Percentiles rank a stretch among this genome's conserved stretches.
phyloP scores from a whole-genome alignment of 2,797 vertebrate species.

The Mastacembelus armatus region DNA sequence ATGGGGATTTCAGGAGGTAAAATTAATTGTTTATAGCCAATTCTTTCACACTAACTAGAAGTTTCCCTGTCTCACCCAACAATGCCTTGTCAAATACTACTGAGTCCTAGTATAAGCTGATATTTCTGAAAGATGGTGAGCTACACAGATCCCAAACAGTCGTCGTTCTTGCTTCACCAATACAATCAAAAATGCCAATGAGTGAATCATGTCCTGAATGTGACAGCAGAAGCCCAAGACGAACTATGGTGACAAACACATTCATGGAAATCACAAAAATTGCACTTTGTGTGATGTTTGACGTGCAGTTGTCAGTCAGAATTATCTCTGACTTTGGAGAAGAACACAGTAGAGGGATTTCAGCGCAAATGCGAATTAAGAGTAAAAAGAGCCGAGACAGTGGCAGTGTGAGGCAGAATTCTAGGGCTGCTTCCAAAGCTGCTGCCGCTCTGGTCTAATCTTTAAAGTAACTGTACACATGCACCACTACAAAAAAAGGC shows the following conservation, averaged over 20 bases:
- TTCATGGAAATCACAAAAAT: slow-evolving; percentile 66
- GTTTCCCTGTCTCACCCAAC: slow-evolving; percentile 16
- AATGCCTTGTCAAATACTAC: slow-evolving; percentile 31
- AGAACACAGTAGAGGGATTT: slow-evolving; percentile 69
- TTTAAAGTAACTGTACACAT: slow-evolving; percentile 71
- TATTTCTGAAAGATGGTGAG: slow-evolving; percentile 54
- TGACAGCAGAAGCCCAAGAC: slow-evolving; percentile 50
- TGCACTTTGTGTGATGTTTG: slow-evolving; percentile 42
- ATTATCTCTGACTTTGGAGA: slow-evolving; percentile 68
- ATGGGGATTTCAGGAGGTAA: no score
- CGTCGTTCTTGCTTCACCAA: slow-evolving; percentile 22
- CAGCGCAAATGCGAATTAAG: slow-evolving; percentile 68
- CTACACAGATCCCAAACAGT: slow-evolving; percentile 13
- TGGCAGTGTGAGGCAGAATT: slow-evolving; percentile 40
- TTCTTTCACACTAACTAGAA: slow-evolving; percentile 34
- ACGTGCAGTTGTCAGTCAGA: slow-evolving; percentile 70
- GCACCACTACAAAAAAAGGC: slow-evolving; percentile 29
- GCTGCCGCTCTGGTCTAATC: slow-evolving; percentile 68
- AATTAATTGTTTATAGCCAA: no score
- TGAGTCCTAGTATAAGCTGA: slow-evolving; percentile 22
- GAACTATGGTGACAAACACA: slow-evolving; percentile 57
- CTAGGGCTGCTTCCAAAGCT: slow-evolving; percentile 58
- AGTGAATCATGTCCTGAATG: slow-evolving; percentile 64
- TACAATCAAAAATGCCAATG: slow-evolving; percentile 42
- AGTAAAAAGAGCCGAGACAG: slow-evolving; percentile 47